Base-by-base conservation (phyloP, 2,113 vertebrate genomes). In the Psilopsiagon aymara region DNA sequence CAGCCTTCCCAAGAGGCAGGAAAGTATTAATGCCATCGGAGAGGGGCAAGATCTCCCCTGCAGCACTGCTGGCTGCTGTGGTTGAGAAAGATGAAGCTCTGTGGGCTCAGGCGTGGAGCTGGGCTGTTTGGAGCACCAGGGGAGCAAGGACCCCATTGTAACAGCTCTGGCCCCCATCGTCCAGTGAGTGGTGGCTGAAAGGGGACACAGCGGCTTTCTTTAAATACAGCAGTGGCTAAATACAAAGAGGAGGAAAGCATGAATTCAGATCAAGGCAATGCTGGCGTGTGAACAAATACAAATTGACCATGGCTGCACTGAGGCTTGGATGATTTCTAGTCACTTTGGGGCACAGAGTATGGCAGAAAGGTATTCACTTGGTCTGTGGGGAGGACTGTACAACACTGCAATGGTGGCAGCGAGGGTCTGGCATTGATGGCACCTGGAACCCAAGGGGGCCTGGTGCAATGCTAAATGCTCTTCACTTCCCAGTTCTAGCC, bases 401-500 rank as follows among this genome's bases (percentile, higher is more conserved):
- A 37, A 28, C 0, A 0, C 49, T 69, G 59, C 1, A 3, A 29
- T 4, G 9, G 46, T 4, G 9, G 62, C 44, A 86, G 11, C 1
- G 1, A 27, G 33, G 13, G 5, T 46, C 29, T 18, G 6, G 35
- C 13, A 15, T 4, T 79, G 66, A 68, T 31, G 69, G 31, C 27
- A 62, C 6, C 15, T 0, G 1, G 66, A n/a, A 28, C 11, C 84
- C 1, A 0, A 0, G 1, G 3, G 14, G 19, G 4, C 39, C 69
- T 6, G 3, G 16, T 79, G 29, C 12, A 37, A 31, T 57, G 9
- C 27, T 14, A 44, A 64, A 69, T 76, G 14, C 28, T 69, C 11
- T 76, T 92, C 11, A 6, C 12, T 86, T 60, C 35, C 23, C 1
- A 1, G 4, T 47, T 62, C n/a, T 31, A 28, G 20, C 33, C 24